Conservation (phyloP, 2,888 invertebrate genomes). For the Pseudoips prasinana region DNA sequence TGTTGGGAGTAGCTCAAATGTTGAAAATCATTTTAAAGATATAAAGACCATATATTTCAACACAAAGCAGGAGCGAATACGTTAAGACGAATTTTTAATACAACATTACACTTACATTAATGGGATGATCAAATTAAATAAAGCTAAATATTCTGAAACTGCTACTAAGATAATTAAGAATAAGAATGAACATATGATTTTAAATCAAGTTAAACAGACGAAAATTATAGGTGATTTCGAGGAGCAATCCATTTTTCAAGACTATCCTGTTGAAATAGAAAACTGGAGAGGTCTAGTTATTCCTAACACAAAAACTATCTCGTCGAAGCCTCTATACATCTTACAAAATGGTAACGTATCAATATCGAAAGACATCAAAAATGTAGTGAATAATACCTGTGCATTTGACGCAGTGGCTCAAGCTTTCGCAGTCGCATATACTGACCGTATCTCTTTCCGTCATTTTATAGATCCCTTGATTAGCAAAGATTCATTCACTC, state of each 20-base stretch:
- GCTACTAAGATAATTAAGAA: no score
- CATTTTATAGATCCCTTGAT: slow-evolving; percentile 7
- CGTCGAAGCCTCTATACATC: slow-evolving; percentile 7
- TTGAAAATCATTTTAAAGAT: slow-evolving; percentile 16
- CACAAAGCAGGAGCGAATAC: slow-evolving; percentile 12
- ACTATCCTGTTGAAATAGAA: slow-evolving; percentile 10
- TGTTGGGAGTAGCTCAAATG: slow-evolving; percentile 13
- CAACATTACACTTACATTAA: slow-evolving; percentile 14
- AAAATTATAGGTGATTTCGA: slow-evolving; percentile 5
- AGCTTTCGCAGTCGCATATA: slow-evolving; percentile 10
- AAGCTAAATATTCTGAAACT: slow-evolving; percentile 5
- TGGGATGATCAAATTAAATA: slow-evolving; percentile 11
- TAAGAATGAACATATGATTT: no score
- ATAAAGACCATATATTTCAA: slow-evolving; percentile 13
- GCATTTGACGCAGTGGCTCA: slow-evolving; percentile 10
- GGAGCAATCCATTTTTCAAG: slow-evolving; percentile 4
- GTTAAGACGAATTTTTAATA: slow-evolving; percentile 16
- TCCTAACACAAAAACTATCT: slow-evolving; percentile 5
- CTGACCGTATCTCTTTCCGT: slow-evolving; percentile 3
- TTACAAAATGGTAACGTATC: slow-evolving; percentile 11
- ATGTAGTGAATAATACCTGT: slow-evolving; percentile 8
- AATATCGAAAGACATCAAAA: slow-evolving; percentile 6
- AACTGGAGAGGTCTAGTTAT: slow-evolving; percentile 9
- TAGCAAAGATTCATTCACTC: slow-evolving; percentile 7
- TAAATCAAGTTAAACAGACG: slow-evolving; percentile 3